Evolutionary conservation across 1,140 invertebrate species (phyloP), one percentile per base, ranked within the genome.

Genomic region (Nasonia vitripennis): DNA sequence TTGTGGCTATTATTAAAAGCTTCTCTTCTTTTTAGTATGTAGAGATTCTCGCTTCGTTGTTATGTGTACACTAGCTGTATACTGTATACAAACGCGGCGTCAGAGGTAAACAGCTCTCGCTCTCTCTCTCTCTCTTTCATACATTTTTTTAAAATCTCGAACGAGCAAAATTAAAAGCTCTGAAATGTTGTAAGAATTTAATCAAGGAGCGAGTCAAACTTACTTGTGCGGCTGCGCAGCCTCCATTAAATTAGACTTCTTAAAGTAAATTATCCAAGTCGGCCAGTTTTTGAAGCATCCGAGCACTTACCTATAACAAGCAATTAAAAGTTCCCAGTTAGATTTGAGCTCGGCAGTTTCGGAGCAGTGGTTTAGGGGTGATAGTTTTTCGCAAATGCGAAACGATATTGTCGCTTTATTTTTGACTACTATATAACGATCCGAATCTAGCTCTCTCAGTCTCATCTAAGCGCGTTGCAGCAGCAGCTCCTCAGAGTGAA

Each of bases 261-360:
- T 77, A 86, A 84, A 84, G 81, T 86, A 81, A 86, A 86, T 86
- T 86, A 86, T 86, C 48, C 78, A 77, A 86, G 82, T 81, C 81
- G 83, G 10, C 14, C 67, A 77, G 68, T 55, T 77, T 79, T 83
- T 83, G 75, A 86, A 86, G 85, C 73, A 83, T 86, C 77, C 81
- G 20, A 79, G 75, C 80, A 84, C 86, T 86, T 86, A 86, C 80
- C 83, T 87, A 80, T 85, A 87, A 87, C 83, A 87, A 87, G 82
- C 86, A 87, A 87, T 87, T 85, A 87, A 87, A 87, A 85, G 83
- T 87, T 85, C 23, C 7, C 27, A 74, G 67, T 82, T 87, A 83
- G 68, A 81, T 68, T 68, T 62, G 5, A 62, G 20, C 55, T n/a
- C 17, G 20, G 4, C 20, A 62, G 55, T n/a, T 62, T 9, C 41